phyloP scores from a whole-genome alignment of 2,888 invertebrate genomes.

The Epistrophe eligans region DNA sequence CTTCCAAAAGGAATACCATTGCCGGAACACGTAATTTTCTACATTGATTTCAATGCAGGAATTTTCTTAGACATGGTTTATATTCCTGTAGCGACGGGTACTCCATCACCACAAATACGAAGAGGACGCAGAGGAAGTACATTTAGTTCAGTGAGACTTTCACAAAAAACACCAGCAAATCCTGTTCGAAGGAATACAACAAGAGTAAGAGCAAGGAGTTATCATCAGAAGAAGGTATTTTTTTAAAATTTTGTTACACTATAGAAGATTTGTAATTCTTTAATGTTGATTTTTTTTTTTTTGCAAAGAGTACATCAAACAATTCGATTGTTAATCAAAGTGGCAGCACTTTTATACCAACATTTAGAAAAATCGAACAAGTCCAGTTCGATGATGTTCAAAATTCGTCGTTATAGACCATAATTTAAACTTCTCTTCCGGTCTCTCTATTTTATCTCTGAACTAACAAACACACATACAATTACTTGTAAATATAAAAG shows the following conservation, averaged over 20 bases:
- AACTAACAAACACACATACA: constrained; percentile 50
- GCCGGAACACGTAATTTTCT: constrained; percentile 82
- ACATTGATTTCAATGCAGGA: neutral
- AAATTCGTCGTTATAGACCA: constrained; percentile 76
- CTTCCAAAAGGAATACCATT: constrained; percentile 84
- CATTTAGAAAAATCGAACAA: constrained; percentile 82
- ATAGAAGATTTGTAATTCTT: neutral
- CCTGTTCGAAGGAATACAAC: constrained; percentile 86
- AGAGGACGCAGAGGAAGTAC: constrained; percentile 84
- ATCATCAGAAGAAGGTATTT: constrained; percentile 83
- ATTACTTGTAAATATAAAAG: constrained; percentile 65
- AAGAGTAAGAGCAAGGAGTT: constrained; percentile 84
- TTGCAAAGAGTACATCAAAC: constrained; percentile 82
- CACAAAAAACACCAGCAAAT: constrained; percentile 84
- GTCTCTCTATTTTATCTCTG: constrained; percentile 17
- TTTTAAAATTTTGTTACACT: neutral
- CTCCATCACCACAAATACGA: constrained; percentile 83
- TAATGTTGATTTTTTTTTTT: constrained; percentile 9
- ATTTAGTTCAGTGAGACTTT: constrained; percentile 86
- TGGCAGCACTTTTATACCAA: constrained; percentile 81
- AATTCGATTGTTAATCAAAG: constrained; percentile 82
- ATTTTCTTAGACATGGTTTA: neutral
- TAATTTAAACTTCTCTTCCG: neutral
- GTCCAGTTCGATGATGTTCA: constrained; percentile 78
- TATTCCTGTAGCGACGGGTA: constrained; percentile 81